Percentiles rank a stretch among this genome's conserved stretches.
phyloP scores from a whole-genome alignment of 2,113 vertebrate species.

The Serilophus lunatus region DNA sequence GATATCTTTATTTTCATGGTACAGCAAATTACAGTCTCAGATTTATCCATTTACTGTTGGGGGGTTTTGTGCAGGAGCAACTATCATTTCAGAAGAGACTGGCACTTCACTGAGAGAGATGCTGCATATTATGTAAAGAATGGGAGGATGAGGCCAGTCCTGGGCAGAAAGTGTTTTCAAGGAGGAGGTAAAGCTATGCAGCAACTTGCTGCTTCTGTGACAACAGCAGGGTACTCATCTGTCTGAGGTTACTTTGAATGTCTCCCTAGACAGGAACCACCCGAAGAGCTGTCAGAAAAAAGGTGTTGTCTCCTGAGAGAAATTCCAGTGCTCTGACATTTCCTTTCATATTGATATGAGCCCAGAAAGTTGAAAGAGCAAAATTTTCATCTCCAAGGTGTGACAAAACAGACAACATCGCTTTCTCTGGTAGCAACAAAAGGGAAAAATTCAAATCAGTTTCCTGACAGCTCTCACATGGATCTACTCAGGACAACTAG shows the following conservation, averaged over 20 bases:
- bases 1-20: neutral
- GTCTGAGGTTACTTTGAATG: neutral
- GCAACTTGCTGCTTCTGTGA: neutral
- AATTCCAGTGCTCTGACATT: constrained; percentile 16
- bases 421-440: neutral
- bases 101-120: neutral
- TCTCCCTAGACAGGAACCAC: neutral
- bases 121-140: neutral
- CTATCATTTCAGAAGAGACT: neutral
- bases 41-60: neutral
- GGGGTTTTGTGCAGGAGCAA: neutral
- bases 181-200: neutral
- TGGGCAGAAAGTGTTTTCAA: neutral
- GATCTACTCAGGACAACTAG: neutral
- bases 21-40: neutral
- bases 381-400: neutral
- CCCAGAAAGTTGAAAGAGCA: constrained; percentile 13
- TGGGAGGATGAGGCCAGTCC: neutral
- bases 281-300: constrained; percentile 33
- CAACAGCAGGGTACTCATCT: neutral
- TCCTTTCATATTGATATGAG: constrained; percentile 16
- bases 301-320: neutral
- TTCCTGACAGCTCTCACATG: neutral
- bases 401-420: neutral
- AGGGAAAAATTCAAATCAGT: neutral